phyloP scores from a whole-genome alignment of 2,113 vertebrate genomes.

The Procapra przewalskii region DNA sequence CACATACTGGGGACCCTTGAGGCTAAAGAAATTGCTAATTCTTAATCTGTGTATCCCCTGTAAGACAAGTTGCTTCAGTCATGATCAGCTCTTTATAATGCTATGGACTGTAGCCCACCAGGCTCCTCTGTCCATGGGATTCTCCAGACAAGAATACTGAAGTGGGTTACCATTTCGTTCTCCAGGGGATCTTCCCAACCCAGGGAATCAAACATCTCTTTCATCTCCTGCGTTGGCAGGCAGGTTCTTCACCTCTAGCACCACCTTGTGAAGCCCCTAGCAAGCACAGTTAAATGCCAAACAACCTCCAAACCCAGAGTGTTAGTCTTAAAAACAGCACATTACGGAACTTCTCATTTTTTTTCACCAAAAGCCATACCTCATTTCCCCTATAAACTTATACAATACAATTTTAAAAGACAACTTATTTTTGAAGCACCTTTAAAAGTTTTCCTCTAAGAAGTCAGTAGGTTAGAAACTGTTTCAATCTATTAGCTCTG shows the following conservation, averaged over 20 bases:
- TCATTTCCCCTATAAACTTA: neutral
- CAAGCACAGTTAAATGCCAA: neutral
- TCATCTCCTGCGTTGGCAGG: neutral
- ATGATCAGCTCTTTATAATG: neutral
- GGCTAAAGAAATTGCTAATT: neutral
- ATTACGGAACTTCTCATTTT: neutral
- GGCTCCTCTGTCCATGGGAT: neutral
- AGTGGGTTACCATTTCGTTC: neutral
- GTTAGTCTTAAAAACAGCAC: neutral
- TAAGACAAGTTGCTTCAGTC: neutral
- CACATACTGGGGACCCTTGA: neutral
- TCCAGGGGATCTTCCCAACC: neutral
- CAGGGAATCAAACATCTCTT: neutral
- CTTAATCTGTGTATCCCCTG: neutral
- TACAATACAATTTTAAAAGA: neutral
- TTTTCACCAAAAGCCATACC: neutral
- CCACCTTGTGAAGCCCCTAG: neutral
- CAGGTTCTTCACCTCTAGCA: neutral
- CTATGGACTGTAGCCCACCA: neutral
- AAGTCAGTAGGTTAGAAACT: conserved; percentile 22
- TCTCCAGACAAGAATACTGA: neutral
- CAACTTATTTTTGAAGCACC: conserved; percentile 37
- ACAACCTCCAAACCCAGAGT: neutral
- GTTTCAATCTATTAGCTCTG: conserved; percentile 36
- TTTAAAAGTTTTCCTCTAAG: conserved; percentile 56